These are phyloP conservation scores for Salvator merianae DNA, from an alignment of 2,113 vertebrate genomes.

Conservation along the genomic window DNA sequence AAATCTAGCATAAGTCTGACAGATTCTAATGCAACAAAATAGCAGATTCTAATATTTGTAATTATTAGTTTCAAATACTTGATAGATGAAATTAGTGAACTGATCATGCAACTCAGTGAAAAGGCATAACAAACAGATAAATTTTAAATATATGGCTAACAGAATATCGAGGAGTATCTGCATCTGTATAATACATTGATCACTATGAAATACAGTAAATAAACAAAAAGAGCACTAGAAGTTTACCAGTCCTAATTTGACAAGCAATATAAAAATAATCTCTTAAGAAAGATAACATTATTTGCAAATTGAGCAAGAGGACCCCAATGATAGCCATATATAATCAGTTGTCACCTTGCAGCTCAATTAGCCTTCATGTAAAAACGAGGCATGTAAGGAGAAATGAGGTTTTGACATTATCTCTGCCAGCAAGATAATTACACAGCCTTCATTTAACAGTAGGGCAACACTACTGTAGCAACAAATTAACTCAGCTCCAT, in stretches of 20 bases:
- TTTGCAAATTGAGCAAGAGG: conserved; percentile 78
- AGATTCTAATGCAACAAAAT: conserved; percentile 1
- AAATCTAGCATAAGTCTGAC: background rate
- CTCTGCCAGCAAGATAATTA: conserved; percentile 89
- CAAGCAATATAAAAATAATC: conserved; percentile 74
- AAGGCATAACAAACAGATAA: conserved; percentile 12
- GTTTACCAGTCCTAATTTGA: conserved; percentile 70
- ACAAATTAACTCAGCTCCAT: conserved; percentile 88
- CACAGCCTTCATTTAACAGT: conserved; percentile 87
- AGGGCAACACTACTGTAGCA: conserved; percentile 87
- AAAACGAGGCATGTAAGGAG: conserved; percentile 86
- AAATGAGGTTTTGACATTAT: conserved; percentile 88
- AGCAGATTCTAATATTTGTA: background rate
- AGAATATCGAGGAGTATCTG: conserved; percentile 33
- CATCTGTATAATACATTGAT: conserved; percentile 54
- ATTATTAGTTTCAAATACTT: background rate
- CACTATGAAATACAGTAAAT: conserved; percentile 61
- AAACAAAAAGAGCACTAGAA: conserved; percentile 62
- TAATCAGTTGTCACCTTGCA: conserved; percentile 86
- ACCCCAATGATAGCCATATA: conserved; percentile 77
- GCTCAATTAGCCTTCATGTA: conserved; percentile 87
- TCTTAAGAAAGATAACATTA: conserved; percentile 74
- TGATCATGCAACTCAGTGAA: background rate
- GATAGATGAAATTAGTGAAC: background rate
- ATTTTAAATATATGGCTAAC: conserved; percentile 38